Evolutionary conservation across 2,888 invertebrate species (phyloP).

Genomic region (Bellardia pandia): DNA sequence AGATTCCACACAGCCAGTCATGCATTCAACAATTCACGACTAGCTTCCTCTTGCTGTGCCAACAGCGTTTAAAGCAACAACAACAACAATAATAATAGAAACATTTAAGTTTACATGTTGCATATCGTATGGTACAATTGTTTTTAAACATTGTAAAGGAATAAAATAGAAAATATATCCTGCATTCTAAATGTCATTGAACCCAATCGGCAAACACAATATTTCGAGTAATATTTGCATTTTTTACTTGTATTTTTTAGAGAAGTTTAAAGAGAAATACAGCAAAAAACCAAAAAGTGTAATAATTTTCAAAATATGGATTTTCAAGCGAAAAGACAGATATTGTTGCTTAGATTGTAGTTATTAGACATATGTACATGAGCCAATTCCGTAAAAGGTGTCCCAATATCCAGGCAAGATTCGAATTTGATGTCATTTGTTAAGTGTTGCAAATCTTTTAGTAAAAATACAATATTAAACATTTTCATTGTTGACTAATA

Average conservation of each 20-base stretch:
- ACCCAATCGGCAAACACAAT: background rate
- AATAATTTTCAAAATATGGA: no score
- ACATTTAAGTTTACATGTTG: constrained; percentile 44
- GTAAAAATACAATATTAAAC: no score
- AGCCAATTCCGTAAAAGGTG: no score
- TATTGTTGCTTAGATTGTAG: no score
- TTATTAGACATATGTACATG: no score
- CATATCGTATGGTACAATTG: constrained; percentile 42
- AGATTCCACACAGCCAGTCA: constrained; percentile 45
- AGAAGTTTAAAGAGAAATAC: no score
- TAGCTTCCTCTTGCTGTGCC: constrained; percentile 29
- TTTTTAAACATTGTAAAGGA: constrained; percentile 29
- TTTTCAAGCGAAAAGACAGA: no score
- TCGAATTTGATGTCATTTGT: no score
- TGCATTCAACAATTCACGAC: constrained; percentile 60
- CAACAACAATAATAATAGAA: constrained; percentile 46
- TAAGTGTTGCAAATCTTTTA: no score
- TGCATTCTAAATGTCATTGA: constrained; percentile 50
- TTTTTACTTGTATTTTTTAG: background rate
- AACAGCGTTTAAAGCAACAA: constrained; percentile 14
- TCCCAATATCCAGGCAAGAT: no score
- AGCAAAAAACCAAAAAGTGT: background rate
- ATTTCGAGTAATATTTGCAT: background rate
- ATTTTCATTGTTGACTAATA: no score
- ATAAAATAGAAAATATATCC: constrained; percentile 25